Evolutionary conservation across 2,113 vertebrate genomes (phyloP).

Genomic region (Corapipo altera): DNA sequence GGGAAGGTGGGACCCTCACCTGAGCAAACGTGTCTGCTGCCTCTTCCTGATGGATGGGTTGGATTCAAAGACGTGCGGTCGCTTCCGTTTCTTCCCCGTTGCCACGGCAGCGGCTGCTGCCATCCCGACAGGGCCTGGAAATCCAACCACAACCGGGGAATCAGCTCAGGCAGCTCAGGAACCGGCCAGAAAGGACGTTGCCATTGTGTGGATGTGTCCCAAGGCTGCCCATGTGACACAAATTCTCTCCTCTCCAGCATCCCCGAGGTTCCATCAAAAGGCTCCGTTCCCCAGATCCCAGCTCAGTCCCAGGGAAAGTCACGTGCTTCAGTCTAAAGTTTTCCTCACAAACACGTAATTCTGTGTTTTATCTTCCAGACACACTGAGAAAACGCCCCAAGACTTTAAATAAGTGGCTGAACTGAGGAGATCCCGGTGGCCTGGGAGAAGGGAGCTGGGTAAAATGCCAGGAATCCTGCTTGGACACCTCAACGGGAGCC

Average conservation of each 20-base stretch:
- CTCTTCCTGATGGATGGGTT: constrained; percentile 97
- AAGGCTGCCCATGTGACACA: neutral
- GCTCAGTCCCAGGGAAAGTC: neutral
- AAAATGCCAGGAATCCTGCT: neutral
- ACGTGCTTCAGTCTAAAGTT: neutral
- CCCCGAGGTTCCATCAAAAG: accelerated
- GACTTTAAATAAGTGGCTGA: neutral
- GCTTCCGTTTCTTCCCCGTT: constrained; percentile 95
- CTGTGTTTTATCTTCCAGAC: neutral
- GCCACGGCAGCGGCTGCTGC: constrained; percentile 96
- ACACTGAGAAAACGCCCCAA: neutral
- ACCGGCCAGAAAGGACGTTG: accelerated
- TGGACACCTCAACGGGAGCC: neutral
- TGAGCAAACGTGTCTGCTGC: constrained; percentile 94
- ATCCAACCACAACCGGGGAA: neutral
- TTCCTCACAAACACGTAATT: neutral
- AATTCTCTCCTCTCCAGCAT: neutral
- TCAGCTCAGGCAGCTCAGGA: neutral
- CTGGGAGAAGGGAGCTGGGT: neutral
- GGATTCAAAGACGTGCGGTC: constrained; percentile 96
- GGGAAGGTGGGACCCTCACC: constrained; percentile 72
- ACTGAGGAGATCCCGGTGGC: neutral
- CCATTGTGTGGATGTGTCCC: neutral
- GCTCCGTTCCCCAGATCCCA: neutral
- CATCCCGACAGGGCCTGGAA: constrained; percentile 96